Evolutionary conservation across 1,140 invertebrate genomes (phyloP), one percentile per base, ranked within the genome.

Genomic region (Heliconius hermathena): DNA sequence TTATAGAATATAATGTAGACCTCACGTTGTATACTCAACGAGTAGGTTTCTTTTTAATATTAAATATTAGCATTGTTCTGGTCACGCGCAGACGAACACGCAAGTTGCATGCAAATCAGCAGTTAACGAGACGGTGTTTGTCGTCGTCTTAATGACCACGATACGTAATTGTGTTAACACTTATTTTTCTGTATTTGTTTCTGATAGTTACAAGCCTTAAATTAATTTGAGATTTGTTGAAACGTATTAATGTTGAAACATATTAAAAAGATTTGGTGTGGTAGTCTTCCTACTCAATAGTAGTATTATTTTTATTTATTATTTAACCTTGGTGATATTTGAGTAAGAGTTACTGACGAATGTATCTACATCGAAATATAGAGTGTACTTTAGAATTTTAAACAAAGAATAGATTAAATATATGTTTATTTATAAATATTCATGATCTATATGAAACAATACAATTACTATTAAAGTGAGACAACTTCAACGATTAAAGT

Each of bases 101-200:
- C 81, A 46, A 79, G 49, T 52, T 76, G 81, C 74, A 76, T 82
- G 77, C 81, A 76, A 82, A 82, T 82, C 54, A 73, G 70, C 72
- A 41, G 74, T 72, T 80, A 76, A 75, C 57, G 60, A 73, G 74
- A 71, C 71, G 49, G 38, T 76, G 73, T 75, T 82, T 83, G 74
- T 49, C 80, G 82, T 84, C 81, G 73, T 80, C 78, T 84, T 84
- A 81, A 85, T 81, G 79, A 78, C 54, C 33, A 33, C 57, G 3
- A 29, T 16, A 66, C 60, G 66, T 80, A 76, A 76, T 73, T 46
- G 71, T 74, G 73, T 52, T 49, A 74, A 52, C 46, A 74, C 26
- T 74, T 74, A 52, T 38, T 71, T 36, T 36, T 71, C 71, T 26
- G 29, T 9, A 36, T 71, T 71, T 33, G 13, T 36, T 36, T 13